Evolutionary conservation across 1,140 invertebrate species (phyloP).

Genomic region (Agrilus planipennis): DNA sequence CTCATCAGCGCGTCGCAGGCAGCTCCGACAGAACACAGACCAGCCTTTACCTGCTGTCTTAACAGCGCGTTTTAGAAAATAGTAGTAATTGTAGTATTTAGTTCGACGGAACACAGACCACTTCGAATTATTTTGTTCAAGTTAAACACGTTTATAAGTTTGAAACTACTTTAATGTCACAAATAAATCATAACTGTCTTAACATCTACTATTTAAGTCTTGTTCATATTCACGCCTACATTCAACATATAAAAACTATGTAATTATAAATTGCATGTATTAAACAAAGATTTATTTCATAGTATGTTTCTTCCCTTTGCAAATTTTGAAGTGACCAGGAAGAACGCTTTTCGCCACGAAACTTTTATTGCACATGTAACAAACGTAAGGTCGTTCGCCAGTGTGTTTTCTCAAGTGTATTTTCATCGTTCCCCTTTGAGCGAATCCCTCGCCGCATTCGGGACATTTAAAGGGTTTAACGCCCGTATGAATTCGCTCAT

Average conservation of each 20-base stretch:
- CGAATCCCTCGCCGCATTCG: constrained; percentile 44
- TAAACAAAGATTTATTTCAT: too few relatives aligned
- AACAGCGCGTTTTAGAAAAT: too few relatives aligned
- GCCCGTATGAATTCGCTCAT: constrained; percentile 87
- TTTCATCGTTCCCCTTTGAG: constrained; percentile 5
- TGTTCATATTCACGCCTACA: constrained; percentile 54
- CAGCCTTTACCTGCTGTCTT: too few relatives aligned
- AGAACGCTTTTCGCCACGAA: constrained; percentile 14
- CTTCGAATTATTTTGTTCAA: too few relatives aligned
- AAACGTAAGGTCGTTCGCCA: constrained; percentile 13
- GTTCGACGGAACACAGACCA: too few relatives aligned
- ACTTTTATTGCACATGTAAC: constrained; percentile 10
- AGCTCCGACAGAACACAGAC: too few relatives aligned
- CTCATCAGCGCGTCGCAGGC: too few relatives aligned
- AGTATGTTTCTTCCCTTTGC: constrained; percentile 13
- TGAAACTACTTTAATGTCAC: too few relatives aligned
- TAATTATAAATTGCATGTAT: constrained; percentile 33
- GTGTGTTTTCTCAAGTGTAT: constrained; percentile 10
- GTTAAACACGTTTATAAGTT: neutral
- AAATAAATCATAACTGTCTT: neutral
- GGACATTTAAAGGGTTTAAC: constrained; percentile 89
- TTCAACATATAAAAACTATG: constrained; percentile 40
- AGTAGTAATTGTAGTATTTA: too few relatives aligned
- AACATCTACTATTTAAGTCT: neutral
- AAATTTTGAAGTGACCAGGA: constrained; percentile 18